These are phyloP conservation scores for Potamilus streckersoni DNA, from an alignment of 1,140 invertebrate genomes.

Conservation along the genomic window DNA sequence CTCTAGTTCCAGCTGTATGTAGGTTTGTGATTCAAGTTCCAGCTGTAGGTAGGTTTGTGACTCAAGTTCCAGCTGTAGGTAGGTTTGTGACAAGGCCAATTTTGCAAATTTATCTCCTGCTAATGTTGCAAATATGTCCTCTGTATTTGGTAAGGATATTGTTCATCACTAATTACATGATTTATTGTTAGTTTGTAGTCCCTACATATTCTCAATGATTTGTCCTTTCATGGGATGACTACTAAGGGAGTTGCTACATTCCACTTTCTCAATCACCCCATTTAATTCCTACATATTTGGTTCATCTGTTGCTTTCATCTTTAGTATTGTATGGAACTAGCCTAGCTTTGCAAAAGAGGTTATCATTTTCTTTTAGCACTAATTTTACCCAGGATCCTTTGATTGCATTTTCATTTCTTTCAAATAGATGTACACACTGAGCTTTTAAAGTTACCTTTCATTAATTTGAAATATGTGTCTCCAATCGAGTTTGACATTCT, in stretches of 20 bases:
- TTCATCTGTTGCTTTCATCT: slow-evolving; percentile 60
- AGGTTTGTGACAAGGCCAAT: slow-evolving; percentile 54
- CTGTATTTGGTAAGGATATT: slow-evolving; percentile 25
- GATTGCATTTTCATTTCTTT: too few relatives aligned
- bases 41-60: slow-evolving; percentile 44
- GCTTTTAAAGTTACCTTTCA: too few relatives aligned
- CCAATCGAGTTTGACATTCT: too few relatives aligned
- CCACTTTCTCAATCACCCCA: slow-evolving; percentile 62
- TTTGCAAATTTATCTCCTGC: slow-evolving; percentile 46
- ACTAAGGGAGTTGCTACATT: slow-evolving; percentile 69
- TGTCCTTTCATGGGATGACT: slow-evolving; percentile 11
- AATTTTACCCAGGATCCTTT: too few relatives aligned
- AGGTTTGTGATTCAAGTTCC: too few relatives aligned
- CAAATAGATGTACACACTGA: too few relatives aligned
- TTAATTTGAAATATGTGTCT: too few relatives aligned
- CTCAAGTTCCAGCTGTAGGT: slow-evolving; percentile 51
- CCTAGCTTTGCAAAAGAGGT: too few relatives aligned
- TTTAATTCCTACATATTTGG: slow-evolving; percentile 55
- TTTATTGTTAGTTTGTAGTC: slow-evolving; percentile 45
- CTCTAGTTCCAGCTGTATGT: slow-evolving; percentile 52
- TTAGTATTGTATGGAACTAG: slow-evolving; percentile 64
- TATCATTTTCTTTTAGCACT: too few relatives aligned
- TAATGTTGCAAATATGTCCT: slow-evolving; percentile 31
- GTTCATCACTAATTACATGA: slow-evolving; percentile 27
- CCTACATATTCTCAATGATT: slow-evolving; percentile 23